phyloP scores from a whole-genome alignment of 1,140 invertebrate genomes.

The Calephelis virginiensis region DNA sequence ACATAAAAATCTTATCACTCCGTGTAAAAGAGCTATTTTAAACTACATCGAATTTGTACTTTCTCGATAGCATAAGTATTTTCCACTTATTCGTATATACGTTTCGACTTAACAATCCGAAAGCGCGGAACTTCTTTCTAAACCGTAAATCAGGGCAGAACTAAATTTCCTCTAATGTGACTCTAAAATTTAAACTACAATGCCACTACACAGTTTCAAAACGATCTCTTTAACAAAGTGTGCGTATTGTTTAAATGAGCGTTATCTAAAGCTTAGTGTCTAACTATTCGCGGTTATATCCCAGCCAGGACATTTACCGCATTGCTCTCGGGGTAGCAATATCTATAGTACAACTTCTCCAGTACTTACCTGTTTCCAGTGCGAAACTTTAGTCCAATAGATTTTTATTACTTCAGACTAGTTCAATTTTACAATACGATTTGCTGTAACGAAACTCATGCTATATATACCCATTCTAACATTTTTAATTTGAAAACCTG shows the following conservation, averaged over 20 bases:
- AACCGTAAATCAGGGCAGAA: constrained; percentile 62
- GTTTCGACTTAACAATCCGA: too few species aligned
- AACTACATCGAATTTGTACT: background rate
- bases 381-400: constrained; percentile 17
- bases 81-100: too few species aligned
- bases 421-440: background rate
- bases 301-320: constrained; percentile 29
- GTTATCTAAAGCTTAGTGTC: constrained; percentile 39
- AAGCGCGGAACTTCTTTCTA: background rate
- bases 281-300: constrained; percentile 32
- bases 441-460: background rate
- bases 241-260: constrained; percentile 52
- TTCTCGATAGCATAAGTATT: too few species aligned
- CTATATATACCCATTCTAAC: too few species aligned
- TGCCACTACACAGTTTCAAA: constrained; percentile 48
- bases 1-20: too few species aligned
- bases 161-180: constrained; percentile 65
- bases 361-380: constrained; percentile 15
- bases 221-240: constrained; percentile 53
- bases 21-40: too few species aligned
- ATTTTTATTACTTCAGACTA: constrained; percentile 13
- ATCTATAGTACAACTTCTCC: constrained; percentile 28
- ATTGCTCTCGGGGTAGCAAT: constrained; percentile 30
- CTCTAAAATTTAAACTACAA: constrained; percentile 65
- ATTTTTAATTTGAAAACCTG: too few species aligned